These are phyloP conservation scores for Polyommatus icarus DNA, from an alignment of 2,888 invertebrate genomes.

Conservation along the genomic window DNA sequence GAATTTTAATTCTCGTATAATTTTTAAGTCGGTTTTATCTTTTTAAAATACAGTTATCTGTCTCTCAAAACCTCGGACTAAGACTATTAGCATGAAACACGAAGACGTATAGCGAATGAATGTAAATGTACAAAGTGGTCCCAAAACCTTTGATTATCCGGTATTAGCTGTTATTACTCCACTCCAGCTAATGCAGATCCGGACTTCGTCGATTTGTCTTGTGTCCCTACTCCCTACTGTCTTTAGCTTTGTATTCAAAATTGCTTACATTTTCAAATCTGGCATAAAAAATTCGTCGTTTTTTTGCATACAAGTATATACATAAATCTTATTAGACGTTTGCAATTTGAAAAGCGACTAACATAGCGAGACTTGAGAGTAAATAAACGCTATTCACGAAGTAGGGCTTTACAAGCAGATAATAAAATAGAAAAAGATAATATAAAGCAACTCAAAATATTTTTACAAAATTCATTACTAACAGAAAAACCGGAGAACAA, in stretches of 20 bases:
- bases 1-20: too few species aligned
- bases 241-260: not conserved
- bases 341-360: not conserved
- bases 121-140: constrained; percentile 2
- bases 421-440: too few species aligned
- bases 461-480: not conserved
- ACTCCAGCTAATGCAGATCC: constrained; percentile 1
- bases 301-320: not conserved
- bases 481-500: too few species aligned
- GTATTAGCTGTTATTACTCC: constrained; percentile 7
- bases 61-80: too few species aligned
- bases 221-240: constrained; percentile 8
- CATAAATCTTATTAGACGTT: too few species aligned
- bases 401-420: not conserved
- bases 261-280: too few species aligned
- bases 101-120: not conserved
- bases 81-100: too few species aligned
- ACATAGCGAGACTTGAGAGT: not conserved
- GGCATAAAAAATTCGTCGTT: not conserved
- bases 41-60: too few species aligned
- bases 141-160: constrained; percentile 13
- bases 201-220: not conserved
- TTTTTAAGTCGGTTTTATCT: too few species aligned
- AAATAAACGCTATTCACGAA: not conserved
- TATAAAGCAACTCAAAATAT: too few species aligned